A percentile compares a stretch with the other conserved stretches of the same genome.
These are phyloP conservation scores for Atrichornis clamosus DNA, from an alignment of 2,113 vertebrate species.

Conservation along the genomic window DNA sequence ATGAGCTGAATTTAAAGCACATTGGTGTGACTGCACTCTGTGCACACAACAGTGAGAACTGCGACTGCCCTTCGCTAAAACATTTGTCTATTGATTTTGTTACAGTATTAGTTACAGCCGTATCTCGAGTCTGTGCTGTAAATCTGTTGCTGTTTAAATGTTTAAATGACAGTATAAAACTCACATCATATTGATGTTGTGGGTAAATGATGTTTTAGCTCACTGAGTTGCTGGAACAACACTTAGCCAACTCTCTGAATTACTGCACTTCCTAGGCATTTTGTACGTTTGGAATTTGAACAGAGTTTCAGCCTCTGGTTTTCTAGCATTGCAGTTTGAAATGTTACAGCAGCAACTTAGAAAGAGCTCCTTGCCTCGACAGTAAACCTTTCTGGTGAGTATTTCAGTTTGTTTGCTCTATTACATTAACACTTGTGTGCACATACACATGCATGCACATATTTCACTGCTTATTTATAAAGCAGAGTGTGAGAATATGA, in stretches of 20 bases:
- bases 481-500: conserved; percentile 24
- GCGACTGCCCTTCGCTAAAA: background rate
- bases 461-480: conserved; percentile 25
- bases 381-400: background rate
- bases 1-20: conserved; percentile 55
- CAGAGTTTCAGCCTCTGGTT: conserved; percentile 21
- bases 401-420: conserved; percentile 2
- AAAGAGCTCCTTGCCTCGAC: conserved; percentile 20
- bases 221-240: background rate
- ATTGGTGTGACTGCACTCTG: conserved; percentile 8
- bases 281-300: background rate
- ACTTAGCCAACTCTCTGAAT: conserved; percentile 34
- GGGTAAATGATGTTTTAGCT: conserved; percentile 9
- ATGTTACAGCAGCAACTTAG: background rate
- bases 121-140: background rate
- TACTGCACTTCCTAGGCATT: conserved; percentile 45
- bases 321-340: background rate
- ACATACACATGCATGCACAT: background rate
- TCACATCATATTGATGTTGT: conserved; percentile 22
- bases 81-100: conserved; percentile 51
- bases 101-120: conserved; percentile 22
- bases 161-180: conserved; percentile 40
- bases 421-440: background rate
- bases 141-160: conserved; percentile 30
- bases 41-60: conserved; percentile 18